Conservation (phyloP, 1,140 invertebrate species). For the Glossosoma conforme region DNA sequence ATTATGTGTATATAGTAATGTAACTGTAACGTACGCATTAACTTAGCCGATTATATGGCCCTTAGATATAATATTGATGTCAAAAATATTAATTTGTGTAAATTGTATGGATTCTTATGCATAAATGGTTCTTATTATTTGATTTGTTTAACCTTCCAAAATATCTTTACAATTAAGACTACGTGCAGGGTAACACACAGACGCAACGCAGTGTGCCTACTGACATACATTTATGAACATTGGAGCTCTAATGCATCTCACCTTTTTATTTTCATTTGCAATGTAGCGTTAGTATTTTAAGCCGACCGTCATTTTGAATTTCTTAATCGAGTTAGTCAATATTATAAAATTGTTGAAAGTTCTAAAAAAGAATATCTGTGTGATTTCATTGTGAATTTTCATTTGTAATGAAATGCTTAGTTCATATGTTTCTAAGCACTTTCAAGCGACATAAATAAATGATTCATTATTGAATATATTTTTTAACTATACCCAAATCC, state of each 20-base stretch:
- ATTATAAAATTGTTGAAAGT: too few species aligned
- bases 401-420: slow-evolving; percentile 17
- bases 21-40: too few species aligned
- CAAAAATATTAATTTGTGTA: too few species aligned
- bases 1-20: too few species aligned
- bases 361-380: slow-evolving; percentile 15
- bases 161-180: slow-evolving; percentile 30
- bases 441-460: slow-evolving; percentile 14
- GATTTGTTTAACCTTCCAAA: slow-evolving; percentile 27
- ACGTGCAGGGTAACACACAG: slow-evolving; percentile 29
- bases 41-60: too few species aligned
- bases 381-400: slow-evolving; percentile 18
- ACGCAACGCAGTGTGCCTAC: slow-evolving; percentile 20
- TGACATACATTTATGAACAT: slow-evolving; percentile 5
- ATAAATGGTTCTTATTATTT: neutral
- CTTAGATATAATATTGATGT: too few species aligned
- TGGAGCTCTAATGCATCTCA: neutral
- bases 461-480: neutral
- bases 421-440: slow-evolving; percentile 20
- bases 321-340: too few species aligned
- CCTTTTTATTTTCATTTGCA: neutral
- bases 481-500: too few species aligned
- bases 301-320: too few species aligned
- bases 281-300: too few species aligned
- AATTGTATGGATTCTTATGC: too few species aligned